Conservation (phyloP, 2,113 vertebrate species). For the Corvus hawaiiensis region DNA sequence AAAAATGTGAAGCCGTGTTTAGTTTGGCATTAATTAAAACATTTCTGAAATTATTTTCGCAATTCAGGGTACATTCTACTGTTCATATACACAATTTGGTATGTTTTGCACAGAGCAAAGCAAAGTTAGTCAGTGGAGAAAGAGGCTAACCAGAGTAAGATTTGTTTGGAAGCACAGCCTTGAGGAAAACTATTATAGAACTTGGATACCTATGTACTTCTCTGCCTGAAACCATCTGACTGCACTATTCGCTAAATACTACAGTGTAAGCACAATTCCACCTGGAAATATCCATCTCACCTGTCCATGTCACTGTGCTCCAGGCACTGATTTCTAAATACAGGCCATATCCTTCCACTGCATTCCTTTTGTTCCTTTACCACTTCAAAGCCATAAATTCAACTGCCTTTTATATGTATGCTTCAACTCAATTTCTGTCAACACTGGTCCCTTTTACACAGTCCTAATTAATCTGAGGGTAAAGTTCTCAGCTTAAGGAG, state of each 20-base stretch:
- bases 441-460: background rate
- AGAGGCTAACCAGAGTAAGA: background rate
- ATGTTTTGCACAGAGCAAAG: background rate
- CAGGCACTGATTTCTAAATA: background rate
- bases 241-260: background rate
- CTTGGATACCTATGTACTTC: background rate
- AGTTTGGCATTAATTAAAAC: slow-evolving; percentile 21
- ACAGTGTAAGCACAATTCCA: background rate
- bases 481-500: background rate
- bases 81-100: background rate
- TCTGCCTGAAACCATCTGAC: background rate
- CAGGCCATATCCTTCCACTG: background rate
- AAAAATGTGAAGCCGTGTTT: slow-evolving; percentile 41
- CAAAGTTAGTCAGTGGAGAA: background rate
- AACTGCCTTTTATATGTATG: background rate
- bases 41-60: background rate
- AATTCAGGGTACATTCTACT: background rate
- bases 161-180: background rate
- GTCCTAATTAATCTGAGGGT: background rate
- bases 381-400: background rate
- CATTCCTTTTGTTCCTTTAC: background rate
- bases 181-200: background rate
- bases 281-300: background rate
- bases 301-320: background rate
- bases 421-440: background rate